A percentile compares a stretch with the other conserved stretches of the same genome.
phyloP scores from a whole-genome alignment of 2,113 vertebrate genomes.

The Columba livia region DNA sequence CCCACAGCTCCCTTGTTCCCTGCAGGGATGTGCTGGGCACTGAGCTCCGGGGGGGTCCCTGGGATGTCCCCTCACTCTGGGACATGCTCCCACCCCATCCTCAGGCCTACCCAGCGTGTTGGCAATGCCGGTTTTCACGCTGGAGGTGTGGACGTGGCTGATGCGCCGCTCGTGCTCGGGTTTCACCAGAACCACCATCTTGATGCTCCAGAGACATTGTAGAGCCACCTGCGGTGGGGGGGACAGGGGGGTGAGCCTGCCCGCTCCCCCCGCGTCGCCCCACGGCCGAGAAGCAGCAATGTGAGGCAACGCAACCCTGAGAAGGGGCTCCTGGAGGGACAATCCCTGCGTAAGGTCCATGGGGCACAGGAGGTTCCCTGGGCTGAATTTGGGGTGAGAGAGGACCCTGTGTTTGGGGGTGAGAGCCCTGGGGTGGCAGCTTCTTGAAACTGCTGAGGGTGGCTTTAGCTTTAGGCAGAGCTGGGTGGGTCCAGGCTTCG shows the following conservation, averaged over 20 bases:
- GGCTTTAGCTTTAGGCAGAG: not conserved
- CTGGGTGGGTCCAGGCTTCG: not conserved
- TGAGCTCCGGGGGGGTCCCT: not conserved
- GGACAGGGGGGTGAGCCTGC: not conserved
- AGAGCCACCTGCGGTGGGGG: constrained; percentile 79
- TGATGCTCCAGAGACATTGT: constrained; percentile 89
- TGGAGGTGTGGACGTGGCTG: constrained; percentile 83
- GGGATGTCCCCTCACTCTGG: not conserved
- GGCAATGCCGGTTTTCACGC: constrained; percentile 86
- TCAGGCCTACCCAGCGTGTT: constrained; percentile 82
- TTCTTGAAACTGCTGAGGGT: not conserved
- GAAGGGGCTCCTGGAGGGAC: not conserved
- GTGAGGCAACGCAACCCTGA: not conserved
- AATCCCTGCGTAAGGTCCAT: fast-evolving
- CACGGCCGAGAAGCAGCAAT: fast-evolving
- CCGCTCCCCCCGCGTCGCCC: not conserved
- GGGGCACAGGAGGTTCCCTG: not conserved
- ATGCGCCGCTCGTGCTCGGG: constrained; percentile 81
- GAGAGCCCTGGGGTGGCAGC: not conserved
- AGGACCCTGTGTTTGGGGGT: not conserved
- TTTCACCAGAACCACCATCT: constrained; percentile 85
- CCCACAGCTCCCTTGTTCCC: constrained; percentile 89
- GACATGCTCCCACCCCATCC: not conserved
- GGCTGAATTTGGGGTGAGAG: not conserved
- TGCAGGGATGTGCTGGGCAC: constrained; percentile 12